Conservation (phyloP, 1,140 invertebrate genomes). For the Wiebesia pumilae region DNA sequence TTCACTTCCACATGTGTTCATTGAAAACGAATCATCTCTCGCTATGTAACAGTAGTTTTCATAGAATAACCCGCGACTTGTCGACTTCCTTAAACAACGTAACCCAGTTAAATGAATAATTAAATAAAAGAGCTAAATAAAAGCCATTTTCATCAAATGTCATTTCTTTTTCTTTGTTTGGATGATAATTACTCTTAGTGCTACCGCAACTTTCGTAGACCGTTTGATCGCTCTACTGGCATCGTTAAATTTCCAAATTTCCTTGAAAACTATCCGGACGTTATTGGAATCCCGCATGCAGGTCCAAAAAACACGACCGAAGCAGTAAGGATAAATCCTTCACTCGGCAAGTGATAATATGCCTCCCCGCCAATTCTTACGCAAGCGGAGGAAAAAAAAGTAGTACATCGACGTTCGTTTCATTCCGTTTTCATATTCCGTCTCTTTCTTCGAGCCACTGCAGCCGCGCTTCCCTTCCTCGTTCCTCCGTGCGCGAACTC, state of each 20-base stretch:
- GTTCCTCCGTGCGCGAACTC: conserved; percentile 9
- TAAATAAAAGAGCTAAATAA: too few species aligned
- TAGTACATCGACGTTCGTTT: conserved; percentile 11
- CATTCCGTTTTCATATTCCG: background rate
- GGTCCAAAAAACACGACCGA: background rate
- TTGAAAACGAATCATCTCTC: too few species aligned
- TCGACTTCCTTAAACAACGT: too few species aligned
- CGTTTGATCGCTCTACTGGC: background rate
- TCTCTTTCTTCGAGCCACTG: background rate
- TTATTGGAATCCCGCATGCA: background rate
- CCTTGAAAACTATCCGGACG: background rate
- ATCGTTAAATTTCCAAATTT: conserved; percentile 2
- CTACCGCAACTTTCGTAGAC: background rate
- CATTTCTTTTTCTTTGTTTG: too few species aligned
- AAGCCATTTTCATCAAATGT: too few species aligned
- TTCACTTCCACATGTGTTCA: too few species aligned
- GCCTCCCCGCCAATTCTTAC: background rate
- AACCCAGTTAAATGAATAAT: too few species aligned
- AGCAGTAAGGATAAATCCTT: conserved; percentile 10
- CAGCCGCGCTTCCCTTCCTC: conserved; percentile 4
- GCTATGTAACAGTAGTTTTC: too few species aligned
- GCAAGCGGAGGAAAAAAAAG: conserved; percentile 1
- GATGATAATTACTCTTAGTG: too few species aligned
- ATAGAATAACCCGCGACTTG: too few species aligned
- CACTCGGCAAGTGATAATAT: conserved; percentile 12